Evolutionary conservation across 2,797 vertebrate genomes (phyloP).

Genomic region (Poliocrania exsul): DNA sequence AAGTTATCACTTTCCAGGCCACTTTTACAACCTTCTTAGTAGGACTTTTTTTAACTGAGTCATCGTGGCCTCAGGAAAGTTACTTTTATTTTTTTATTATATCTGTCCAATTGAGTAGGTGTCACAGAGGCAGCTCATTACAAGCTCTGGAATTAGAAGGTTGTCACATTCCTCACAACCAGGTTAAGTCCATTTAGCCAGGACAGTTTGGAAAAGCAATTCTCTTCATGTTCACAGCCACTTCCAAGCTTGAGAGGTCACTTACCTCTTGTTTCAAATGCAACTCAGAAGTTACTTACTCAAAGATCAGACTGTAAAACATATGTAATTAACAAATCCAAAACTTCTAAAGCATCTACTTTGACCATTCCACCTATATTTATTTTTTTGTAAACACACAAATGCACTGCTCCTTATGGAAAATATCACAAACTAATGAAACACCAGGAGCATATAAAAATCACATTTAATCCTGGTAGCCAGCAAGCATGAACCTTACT

Average conservation of each 20-base stretch:
- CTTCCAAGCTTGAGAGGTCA: not conserved
- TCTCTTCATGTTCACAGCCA: not conserved
- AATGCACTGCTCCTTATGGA: not conserved
- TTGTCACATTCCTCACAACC: not conserved
- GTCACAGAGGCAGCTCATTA: not conserved
- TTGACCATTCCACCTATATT: not conserved
- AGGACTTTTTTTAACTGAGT: constrained; percentile 58
- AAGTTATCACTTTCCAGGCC: constrained; percentile 45
- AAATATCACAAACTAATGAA: not conserved
- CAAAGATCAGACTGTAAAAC: not conserved
- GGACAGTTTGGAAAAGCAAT: not conserved
- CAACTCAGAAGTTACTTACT: not conserved
- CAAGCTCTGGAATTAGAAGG: not conserved
- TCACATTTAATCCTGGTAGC: not conserved
- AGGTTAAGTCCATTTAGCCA: not conserved
- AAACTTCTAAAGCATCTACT: not conserved
- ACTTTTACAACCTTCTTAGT: constrained; percentile 35
- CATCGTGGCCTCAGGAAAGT: constrained; percentile 26
- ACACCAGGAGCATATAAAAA: not conserved
- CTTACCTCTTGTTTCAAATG: not conserved
- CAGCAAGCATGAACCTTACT: not conserved
- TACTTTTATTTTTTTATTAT: not conserved
- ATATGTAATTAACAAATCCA: not conserved
- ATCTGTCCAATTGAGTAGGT: not conserved
- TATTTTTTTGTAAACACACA: not conserved